Conservation (phyloP, 2,113 vertebrate genomes). For the Peromyscus leucopus region DNA sequence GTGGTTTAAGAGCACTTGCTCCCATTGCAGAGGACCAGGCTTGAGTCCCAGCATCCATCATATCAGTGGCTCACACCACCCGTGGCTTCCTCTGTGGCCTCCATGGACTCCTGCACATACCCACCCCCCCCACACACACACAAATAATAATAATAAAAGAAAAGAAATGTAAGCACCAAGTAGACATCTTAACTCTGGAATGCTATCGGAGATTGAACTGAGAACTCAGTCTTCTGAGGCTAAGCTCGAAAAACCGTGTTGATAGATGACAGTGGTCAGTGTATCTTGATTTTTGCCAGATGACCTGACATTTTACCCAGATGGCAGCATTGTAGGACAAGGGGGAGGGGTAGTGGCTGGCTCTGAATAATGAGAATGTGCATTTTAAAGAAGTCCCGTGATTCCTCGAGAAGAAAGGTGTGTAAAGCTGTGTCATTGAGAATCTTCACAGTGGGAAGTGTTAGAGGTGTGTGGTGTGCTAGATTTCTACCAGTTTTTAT, state of each 20-base stretch:
- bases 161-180: background rate
- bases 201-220: conserved; percentile 11
- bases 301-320: background rate
- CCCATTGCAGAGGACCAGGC: background rate
- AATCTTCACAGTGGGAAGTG: background rate
- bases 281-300: background rate
- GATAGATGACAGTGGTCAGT: background rate
- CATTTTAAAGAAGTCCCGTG: background rate
- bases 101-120: background rate
- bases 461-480: background rate
- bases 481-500: background rate
- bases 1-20: background rate
- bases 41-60: background rate
- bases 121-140: too few species aligned
- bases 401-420: background rate
- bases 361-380: conserved; percentile 18
- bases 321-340: conserved; percentile 1
- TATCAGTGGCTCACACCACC: background rate
- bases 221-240: background rate
- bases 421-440: background rate
- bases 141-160: background rate
- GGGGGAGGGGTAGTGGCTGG: background rate
- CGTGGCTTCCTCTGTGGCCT: background rate
- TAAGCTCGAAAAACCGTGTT: conserved; percentile 26
- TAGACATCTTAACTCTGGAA: conserved; percentile 39